phyloP scores from a whole-genome alignment of 2,113 vertebrate genomes.

The Cryptotis parvus region DNA sequence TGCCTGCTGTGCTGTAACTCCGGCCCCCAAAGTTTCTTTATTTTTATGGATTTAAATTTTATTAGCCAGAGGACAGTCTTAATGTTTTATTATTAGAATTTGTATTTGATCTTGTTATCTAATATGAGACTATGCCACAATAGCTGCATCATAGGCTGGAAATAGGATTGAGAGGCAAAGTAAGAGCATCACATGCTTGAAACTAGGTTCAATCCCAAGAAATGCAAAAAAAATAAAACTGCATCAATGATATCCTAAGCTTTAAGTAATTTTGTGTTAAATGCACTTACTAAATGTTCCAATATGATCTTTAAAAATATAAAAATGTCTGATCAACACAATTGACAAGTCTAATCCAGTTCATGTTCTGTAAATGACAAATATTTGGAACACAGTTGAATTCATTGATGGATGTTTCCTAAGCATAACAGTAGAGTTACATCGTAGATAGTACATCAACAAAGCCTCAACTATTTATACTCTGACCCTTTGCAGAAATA shows the following conservation, averaged over 20 bases:
- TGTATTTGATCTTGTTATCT: neutral
- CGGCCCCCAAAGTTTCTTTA: too few relatives aligned
- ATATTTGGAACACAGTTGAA: too few relatives aligned
- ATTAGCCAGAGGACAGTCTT: neutral
- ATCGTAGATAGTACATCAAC: neutral
- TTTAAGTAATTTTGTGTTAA: neutral
- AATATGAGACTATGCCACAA: neutral
- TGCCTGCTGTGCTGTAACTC: too few relatives aligned
- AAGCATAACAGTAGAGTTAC: neutral
- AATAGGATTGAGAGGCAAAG: too few relatives aligned
- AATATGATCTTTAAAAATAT: too few relatives aligned
- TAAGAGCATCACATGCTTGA: too few relatives aligned
- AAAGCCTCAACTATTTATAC: neutral
- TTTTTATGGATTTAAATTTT: slow-evolving; percentile 21
- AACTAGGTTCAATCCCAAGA: too few relatives aligned
- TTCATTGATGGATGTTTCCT: neutral
- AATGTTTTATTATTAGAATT: neutral
- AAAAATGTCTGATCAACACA: too few relatives aligned
- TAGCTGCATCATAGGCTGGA: neutral
- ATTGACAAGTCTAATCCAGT: neutral
- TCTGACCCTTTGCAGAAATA: neutral
- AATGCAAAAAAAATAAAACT: too few relatives aligned
- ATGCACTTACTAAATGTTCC: neutral
- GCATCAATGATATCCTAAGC: neutral
- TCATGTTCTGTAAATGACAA: neutral